Conservation (phyloP, 2,888 invertebrate genomes). For the Elegia similella region DNA sequence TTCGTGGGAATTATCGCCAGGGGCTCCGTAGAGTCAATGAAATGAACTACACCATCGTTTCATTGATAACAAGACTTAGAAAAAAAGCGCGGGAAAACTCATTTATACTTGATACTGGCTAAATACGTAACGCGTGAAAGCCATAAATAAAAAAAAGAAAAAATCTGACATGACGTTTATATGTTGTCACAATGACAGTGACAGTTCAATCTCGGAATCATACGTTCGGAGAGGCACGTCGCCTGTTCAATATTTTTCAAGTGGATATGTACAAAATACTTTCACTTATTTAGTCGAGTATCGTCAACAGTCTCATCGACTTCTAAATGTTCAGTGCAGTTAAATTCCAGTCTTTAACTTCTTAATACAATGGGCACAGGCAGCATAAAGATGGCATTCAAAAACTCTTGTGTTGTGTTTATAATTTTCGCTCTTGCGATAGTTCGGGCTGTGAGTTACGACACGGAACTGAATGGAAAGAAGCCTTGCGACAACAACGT, state of each 20-base stretch:
- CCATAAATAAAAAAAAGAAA: too few species aligned
- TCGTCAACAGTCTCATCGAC: conserved; percentile 21
- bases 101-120: too few species aligned
- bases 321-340: conserved; percentile 42
- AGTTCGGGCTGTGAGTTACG: conserved; percentile 72
- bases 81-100: too few species aligned
- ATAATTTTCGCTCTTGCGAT: conserved; percentile 71
- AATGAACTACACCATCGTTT: too few species aligned
- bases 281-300: conserved; percentile 47
- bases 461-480: conserved; percentile 67
- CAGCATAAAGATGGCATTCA: conserved; percentile 59
- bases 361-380: conserved; percentile 41
- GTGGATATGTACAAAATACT: conserved; percentile 38
- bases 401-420: conserved; percentile 74
- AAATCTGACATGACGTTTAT: not conserved
- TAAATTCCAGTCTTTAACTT: conserved; percentile 24
- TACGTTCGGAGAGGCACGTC: conserved; percentile 53
- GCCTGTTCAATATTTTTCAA: conserved; percentile 33
- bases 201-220: conserved; percentile 29
- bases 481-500: conserved; percentile 69
- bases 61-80: too few species aligned
- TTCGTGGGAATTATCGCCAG: too few species aligned
- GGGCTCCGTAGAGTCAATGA: too few species aligned
- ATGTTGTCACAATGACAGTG: not conserved
- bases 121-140: too few species aligned